A percentile compares a stretch with the other conserved stretches of the same genome.
These are phyloP conservation scores for Scaptomyza reducta DNA, from an alignment of 2,888 invertebrate genomes.

Conservation along the genomic window DNA sequence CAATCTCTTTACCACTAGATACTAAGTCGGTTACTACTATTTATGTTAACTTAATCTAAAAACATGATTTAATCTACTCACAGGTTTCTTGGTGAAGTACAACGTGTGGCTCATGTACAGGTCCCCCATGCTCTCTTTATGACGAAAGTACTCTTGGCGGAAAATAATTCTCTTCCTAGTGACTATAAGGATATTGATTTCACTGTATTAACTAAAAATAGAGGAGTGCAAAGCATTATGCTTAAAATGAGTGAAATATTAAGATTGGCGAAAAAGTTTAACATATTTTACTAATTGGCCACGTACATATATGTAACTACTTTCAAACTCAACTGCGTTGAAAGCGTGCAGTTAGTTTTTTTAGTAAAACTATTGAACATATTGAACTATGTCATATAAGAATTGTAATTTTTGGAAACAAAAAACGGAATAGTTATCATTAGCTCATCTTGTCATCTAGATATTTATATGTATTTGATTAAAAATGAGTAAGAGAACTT, in stretches of 20 bases:
- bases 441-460: neutral
- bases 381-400: too few relatives aligned
- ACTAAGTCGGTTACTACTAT: neutral
- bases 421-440: neutral
- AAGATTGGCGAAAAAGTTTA: conserved; percentile 71
- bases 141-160: conserved; percentile 85
- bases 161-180: conserved; percentile 84
- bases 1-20: neutral
- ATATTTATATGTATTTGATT: neutral
- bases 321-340: neutral
- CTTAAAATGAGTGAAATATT: conserved; percentile 66
- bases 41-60: too few relatives aligned
- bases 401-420: too few relatives aligned
- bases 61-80: conserved; percentile 3
- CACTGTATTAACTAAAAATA: conserved; percentile 74
- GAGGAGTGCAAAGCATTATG: conserved; percentile 59
- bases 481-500: neutral
- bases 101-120: conserved; percentile 84
- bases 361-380: too few relatives aligned
- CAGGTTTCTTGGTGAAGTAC: conserved; percentile 83
- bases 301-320: neutral
- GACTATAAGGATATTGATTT: conserved; percentile 84
- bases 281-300: conserved; percentile 68
- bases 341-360: too few relatives aligned
- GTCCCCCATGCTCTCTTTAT: conserved; percentile 85